Evolutionary conservation across 2,888 invertebrate genomes (phyloP), one percentile per base, ranked within the genome.

Genomic region (Tolmerus cingulatus): DNA sequence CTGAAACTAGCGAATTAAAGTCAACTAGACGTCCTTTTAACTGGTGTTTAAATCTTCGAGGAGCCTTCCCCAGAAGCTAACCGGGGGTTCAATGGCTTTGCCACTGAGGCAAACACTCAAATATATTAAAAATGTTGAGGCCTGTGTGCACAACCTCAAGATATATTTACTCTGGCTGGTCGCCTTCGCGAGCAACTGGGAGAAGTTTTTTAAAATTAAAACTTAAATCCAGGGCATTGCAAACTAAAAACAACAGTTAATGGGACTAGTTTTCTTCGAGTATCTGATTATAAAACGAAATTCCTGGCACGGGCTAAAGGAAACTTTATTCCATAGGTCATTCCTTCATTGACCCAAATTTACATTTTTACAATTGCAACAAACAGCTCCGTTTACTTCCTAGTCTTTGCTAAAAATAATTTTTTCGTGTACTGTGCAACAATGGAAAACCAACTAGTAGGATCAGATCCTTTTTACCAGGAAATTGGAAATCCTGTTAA

Each of bases 1-100:
- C 23, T 81, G n/a, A 30, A 81, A 51, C 51, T 81, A 66, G 27
- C 27, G 23, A 66, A 66, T 27, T 55, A 55, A 81, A 81, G 40
- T 40, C 76, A 51, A 76, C 37, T 82, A 82, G 66, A 82, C 82
- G 40, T 82, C 82, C 82, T 82, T 23, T 82, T 76, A 37, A 40
- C 76, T 76, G 27, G 76, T 34, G 76, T 76, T 34, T 76, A 37
- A 76, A 76, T 76, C 51, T 81, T 81, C 51, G 23, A 46, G 66
- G 66, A 12, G 23, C 23, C 66, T 4, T 23, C 27, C 66, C 27
- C 55, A 55, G 55, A n/a, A 66, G 66, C 66, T 66, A 66, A 78
- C 7, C 40, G 14, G 23, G 16, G 43, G 37, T 78, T 78, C 46
- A 78, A 78, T 46, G 27, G 46, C 43, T 27, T 27, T 14, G 43